Conservation (phyloP, 2,797 vertebrate genomes). For the Coreius guichenoti region DNA sequence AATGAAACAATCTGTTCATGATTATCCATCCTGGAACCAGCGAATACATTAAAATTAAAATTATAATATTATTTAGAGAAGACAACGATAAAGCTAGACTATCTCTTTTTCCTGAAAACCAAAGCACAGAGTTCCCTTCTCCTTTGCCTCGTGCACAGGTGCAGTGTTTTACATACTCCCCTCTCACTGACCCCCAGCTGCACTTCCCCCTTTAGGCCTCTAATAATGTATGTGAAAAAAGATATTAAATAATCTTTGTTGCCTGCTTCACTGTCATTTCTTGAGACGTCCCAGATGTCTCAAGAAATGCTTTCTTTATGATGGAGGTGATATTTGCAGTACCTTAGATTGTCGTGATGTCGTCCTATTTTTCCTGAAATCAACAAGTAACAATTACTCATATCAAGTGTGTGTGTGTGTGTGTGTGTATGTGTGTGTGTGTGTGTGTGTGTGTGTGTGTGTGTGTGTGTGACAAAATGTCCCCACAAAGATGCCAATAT, state of each 20-base stretch:
- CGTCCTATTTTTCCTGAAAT: no score
- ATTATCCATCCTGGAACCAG: constrained; percentile 1
- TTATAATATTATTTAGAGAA: neutral
- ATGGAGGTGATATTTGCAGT: neutral
- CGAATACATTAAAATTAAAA: constrained; percentile 3
- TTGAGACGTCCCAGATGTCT: neutral
- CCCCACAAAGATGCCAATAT: no score
- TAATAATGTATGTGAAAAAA: constrained; percentile 1
- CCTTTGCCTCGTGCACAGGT: constrained; percentile 6
- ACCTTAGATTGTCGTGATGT: no score
- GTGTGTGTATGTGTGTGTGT: no score
- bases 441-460: no score
- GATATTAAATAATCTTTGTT: neutral
- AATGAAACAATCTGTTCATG: neutral
- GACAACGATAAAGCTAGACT: neutral
- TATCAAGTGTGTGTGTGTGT: no score
- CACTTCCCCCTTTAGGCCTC: neutral
- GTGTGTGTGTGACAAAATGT: no score
- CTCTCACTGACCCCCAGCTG: constrained; percentile 23
- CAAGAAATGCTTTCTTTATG: neutral
- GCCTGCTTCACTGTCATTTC: neutral
- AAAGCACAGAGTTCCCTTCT: neutral
- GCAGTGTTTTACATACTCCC: neutral
- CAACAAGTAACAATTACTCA: no score
- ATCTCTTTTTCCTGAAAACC: constrained; percentile 5